phyloP scores from a whole-genome alignment of 30 jellyfish, hydroid and myxozoan species.

The Catostylus mosaicus region DNA sequence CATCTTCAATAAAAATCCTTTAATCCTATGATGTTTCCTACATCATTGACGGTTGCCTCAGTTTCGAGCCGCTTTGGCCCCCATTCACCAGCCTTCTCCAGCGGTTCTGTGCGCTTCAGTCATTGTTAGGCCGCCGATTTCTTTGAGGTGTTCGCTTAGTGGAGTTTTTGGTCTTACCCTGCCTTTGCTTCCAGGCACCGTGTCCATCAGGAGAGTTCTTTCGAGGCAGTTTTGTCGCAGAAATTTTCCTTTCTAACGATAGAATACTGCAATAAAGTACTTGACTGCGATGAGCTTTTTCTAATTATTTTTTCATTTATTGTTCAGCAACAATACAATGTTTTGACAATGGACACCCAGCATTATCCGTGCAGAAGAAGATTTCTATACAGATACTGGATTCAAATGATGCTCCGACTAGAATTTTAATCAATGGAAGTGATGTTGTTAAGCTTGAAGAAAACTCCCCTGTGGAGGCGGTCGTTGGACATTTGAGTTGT shows the following conservation, averaged over 20 bases:
- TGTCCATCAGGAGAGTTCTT: no score
- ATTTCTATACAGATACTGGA: slow-evolving; percentile 58
- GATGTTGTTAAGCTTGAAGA: slow-evolving; percentile 42
- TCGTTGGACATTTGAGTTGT: slow-evolving; percentile 68
- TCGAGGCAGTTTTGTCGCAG: no score
- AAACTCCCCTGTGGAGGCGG: slow-evolving; percentile 67
- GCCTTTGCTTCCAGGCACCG: no score
- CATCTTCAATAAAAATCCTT: not conserved
- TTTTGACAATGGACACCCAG: slow-evolving; percentile 84
- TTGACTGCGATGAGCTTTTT: not conserved
- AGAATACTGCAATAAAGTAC: rapidly evolving
- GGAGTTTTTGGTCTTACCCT: no score
- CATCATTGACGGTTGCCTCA: no score
- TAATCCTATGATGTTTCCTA: not conserved
- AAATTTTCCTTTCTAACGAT: not conserved
- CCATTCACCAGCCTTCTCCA: no score
- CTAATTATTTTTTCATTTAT: not conserved
- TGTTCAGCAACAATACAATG: slow-evolving; percentile 69
- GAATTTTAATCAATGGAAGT: slow-evolving; percentile 42
- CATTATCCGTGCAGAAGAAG: slow-evolving; percentile 30
- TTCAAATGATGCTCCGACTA: slow-evolving; percentile 80
- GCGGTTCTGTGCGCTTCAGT: no score
- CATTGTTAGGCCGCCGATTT: no score
- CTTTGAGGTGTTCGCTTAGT: no score
- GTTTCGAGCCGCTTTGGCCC: no score